Evolutionary conservation across 2,888 invertebrate genomes (phyloP).

Genomic region (Pegoplata infirma): DNA sequence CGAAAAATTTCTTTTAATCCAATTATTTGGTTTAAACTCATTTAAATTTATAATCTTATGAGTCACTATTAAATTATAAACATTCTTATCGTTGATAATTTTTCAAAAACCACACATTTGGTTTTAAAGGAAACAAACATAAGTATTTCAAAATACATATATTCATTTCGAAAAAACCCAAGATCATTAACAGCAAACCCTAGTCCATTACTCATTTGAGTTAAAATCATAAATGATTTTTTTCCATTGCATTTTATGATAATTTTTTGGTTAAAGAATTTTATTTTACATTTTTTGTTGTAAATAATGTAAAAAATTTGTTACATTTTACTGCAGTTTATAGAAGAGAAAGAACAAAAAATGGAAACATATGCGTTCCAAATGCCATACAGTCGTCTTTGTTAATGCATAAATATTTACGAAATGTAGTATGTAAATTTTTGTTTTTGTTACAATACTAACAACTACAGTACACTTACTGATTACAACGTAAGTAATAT

Average conservation of each 20-base stretch:
- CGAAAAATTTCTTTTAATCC: too few species aligned
- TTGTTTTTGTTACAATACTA: conserved; percentile 35
- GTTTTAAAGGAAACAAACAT: too few species aligned
- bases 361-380: conserved; percentile 49
- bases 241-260: background rate
- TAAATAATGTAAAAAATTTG: background rate
- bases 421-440: conserved; percentile 52
- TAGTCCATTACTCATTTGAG: background rate
- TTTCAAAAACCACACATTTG: too few species aligned
- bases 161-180: background rate
- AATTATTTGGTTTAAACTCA: too few species aligned
- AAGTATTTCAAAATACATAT: too few species aligned
- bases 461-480: conserved; percentile 19
- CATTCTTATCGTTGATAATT: too few species aligned
- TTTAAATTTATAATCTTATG: too few species aligned
- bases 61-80: too few species aligned
- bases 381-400: conserved; percentile 44
- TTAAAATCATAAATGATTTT: background rate
- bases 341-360: conserved; percentile 10
- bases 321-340: conserved; percentile 42
- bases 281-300: background rate
- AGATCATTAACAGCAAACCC: background rate
- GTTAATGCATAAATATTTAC: conserved; percentile 55
- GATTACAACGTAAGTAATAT: background rate
- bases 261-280: background rate